Conservation (phyloP, 2,797 vertebrate genomes). For the Pantherophis vulpinus region DNA sequence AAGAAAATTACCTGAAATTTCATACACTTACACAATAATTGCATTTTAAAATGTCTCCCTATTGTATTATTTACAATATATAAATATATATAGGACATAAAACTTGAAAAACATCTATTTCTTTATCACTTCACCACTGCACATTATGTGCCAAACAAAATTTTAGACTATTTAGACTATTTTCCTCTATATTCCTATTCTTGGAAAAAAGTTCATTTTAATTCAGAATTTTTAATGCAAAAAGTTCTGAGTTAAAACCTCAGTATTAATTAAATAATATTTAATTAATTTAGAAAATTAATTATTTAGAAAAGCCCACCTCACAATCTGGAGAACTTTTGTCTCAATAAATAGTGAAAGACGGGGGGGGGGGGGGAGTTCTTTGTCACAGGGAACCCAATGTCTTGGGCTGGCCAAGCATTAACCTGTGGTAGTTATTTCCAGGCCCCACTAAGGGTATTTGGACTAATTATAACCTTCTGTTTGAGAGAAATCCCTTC, state of each 20-base stretch:
- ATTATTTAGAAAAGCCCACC: background rate
- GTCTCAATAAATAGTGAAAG: background rate
- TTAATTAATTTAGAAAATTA: too few species aligned
- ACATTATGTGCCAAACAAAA: background rate
- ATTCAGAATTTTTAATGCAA: background rate
- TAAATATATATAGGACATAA: background rate
- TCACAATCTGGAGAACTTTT: background rate
- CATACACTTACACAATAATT: background rate
- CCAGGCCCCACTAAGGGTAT: background rate
- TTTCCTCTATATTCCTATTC: background rate
- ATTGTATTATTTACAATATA: constrained; percentile 23
- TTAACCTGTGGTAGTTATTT: background rate
- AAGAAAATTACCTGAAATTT: constrained; percentile 23
- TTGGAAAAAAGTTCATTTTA: background rate
- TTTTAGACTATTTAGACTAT: background rate
- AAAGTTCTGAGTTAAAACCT: background rate
- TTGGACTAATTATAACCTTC: background rate
- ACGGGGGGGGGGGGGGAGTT: background rate
- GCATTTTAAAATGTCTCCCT: constrained; percentile 31
- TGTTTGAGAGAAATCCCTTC: background rate
- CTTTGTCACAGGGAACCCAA: background rate
- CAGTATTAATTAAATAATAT: background rate
- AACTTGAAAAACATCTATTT: background rate
- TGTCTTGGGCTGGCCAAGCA: background rate
- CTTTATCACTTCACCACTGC: constrained; percentile 24